Conservation (phyloP, 2,888 invertebrate genomes). For the Gastrophysa polygoni region DNA sequence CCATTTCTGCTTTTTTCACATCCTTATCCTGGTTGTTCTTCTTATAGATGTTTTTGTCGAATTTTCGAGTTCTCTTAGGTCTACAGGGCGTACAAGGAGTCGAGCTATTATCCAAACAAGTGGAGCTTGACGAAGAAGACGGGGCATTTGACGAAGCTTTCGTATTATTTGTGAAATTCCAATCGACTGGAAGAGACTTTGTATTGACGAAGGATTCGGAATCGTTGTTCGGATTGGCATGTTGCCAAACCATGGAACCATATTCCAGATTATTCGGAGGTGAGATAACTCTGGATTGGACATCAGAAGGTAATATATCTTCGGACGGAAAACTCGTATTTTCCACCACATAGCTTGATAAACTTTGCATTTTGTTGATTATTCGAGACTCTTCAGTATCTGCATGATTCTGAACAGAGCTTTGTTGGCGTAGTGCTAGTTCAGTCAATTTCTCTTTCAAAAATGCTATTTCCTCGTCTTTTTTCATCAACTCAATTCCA, state of each 20-base stretch:
- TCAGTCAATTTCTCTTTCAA: conserved; percentile 61
- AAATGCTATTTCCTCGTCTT: conserved; percentile 63
- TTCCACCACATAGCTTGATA: conserved; percentile 53
- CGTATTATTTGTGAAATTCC: conserved; percentile 34
- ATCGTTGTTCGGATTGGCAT: conserved; percentile 16
- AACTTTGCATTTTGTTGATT: conserved; percentile 48
- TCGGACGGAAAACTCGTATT: conserved; percentile 50
- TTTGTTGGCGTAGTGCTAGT: conserved; percentile 48
- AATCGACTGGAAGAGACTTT: conserved; percentile 38
- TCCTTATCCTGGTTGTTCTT: conserved; percentile 45
- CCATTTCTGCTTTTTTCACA: conserved; percentile 34
- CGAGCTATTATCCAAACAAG: conserved; percentile 44
- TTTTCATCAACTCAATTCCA: conserved; percentile 62
- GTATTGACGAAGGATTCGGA: conserved; percentile 28
- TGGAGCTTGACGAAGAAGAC: conserved; percentile 47
- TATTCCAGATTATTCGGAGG: conserved; percentile 24
- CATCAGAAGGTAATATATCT: conserved; percentile 46
- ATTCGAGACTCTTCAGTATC: conserved; percentile 41
- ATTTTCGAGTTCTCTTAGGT: conserved; percentile 55
- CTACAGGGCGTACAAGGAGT: conserved; percentile 53
- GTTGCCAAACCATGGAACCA: conserved; percentile 28
- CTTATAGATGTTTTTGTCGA: conserved; percentile 53
- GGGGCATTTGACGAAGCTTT: conserved; percentile 34
- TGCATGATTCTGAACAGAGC: conserved; percentile 41
- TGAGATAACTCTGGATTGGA: conserved; percentile 4